These are phyloP conservation scores for Sylvilagus floridanus DNA, from an alignment of 2,797 vertebrate species.

Conservation along the genomic window DNA sequence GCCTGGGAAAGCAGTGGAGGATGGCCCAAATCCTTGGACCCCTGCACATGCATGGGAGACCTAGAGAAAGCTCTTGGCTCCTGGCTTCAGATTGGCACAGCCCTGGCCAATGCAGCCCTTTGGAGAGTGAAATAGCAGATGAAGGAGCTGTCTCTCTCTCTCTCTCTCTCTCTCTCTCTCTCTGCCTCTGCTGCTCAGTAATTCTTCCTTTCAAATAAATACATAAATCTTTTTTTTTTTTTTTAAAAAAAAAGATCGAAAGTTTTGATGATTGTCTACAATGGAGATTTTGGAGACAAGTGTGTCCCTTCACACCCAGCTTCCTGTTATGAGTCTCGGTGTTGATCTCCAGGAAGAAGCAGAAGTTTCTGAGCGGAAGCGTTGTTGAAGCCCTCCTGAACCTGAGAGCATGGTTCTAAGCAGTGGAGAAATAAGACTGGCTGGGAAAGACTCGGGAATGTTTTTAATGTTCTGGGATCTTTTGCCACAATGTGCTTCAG, in stretches of 20 bases:
- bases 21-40: too few relatives aligned
- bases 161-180: too few relatives aligned
- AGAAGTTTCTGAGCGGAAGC: conserved; percentile 55
- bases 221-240: too few relatives aligned
- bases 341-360: not conserved
- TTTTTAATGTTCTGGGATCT: conserved; percentile 69
- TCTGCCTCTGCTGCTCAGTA: too few relatives aligned
- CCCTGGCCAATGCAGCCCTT: too few relatives aligned
- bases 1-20: too few relatives aligned
- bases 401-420: not conserved
- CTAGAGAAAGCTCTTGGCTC: too few relatives aligned
- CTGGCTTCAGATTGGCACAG: too few relatives aligned
- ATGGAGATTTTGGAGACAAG: not conserved
- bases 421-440: conserved; percentile 68
- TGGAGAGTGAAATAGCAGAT: too few relatives aligned
- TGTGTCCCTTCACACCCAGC: not conserved
- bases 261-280: not conserved
- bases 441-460: conserved; percentile 36
- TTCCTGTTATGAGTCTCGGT: conserved; percentile 8
- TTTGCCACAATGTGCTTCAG: conserved; percentile 56
- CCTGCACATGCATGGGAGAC: too few relatives aligned
- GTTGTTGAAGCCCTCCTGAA: not conserved
- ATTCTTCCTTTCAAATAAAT: too few relatives aligned
- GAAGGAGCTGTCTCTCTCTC: too few relatives aligned
- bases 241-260: not conserved